Evolutionary conservation across 2,797 vertebrate genomes (phyloP), one percentile per base, ranked within the genome.

Genomic region (Diplodus sargus): DNA sequence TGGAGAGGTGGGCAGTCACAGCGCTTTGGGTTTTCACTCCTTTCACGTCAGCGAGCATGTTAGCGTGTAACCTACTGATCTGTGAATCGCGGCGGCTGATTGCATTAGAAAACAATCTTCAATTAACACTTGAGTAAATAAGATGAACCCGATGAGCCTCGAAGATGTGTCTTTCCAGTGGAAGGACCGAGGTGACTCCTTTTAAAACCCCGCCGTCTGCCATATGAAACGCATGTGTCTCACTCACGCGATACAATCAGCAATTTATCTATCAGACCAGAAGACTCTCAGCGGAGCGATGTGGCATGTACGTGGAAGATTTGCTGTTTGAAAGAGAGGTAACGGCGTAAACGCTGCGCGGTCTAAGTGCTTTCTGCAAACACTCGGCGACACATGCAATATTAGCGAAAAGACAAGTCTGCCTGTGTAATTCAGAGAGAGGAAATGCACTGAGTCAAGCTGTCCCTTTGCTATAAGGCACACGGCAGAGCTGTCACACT

Each of bases 31-130:
- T 76, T 45, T 42, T 68, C 39, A 18, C 53, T 64, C 20, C 39
- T 53, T 42, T 54, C 43, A 25, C 54, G 49, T 64, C 65, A 25
- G 54, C 58, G 48, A 69, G 16, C 60, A 48, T 53, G 61, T 77
- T 52, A 52, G 61, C 22, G 70, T 68, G 65, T 57, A 63, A 83
- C 61, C 47, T 53, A 43, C n/a, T 83, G 45, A 74, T 84, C 76
- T 60, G 48, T 73, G 62, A 82, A 54, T 30, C 8, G n/a, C 61
- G 18, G 56, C 5, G 8, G 67, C 53, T 28, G n/a, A 79, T 67
- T 85, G 17, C 22, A 72, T 59, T 59, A 83, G 43, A 51, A 56
- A 22, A 2, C 14, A 17, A 69, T 74, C 79, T n/a, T 58, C 62
- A 15, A 47, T 62, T 64, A 60, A 59, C 53, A 18, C 64, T 39